phyloP scores from a whole-genome alignment of 2,797 vertebrate genomes.

The Steatocranus sp. region DNA sequence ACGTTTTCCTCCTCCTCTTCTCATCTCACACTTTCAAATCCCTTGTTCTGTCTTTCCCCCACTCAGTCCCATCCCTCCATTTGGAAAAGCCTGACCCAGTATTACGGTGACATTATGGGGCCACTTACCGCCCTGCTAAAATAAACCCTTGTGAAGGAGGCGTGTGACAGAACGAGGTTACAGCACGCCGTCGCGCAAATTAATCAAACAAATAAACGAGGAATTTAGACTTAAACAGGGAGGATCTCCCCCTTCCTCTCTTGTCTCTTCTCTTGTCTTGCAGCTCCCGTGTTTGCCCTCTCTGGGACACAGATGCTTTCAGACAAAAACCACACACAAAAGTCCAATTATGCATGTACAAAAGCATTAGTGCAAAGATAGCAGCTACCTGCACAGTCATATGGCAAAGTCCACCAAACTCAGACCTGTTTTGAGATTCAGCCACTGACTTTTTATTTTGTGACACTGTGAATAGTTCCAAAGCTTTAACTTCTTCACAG shows the following conservation, averaged over 20 bases:
- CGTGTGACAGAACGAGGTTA: slow-evolving; percentile 74
- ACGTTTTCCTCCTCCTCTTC: slow-evolving; percentile 54
- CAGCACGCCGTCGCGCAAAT: slow-evolving; percentile 46
- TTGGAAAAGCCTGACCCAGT: slow-evolving; percentile 73
- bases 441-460: not conserved
- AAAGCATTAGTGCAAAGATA: slow-evolving; percentile 1
- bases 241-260: slow-evolving; percentile 11
- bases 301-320: not conserved
- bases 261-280: not conserved
- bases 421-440: slow-evolving; percentile 4
- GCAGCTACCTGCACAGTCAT: not conserved
- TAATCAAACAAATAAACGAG: slow-evolving; percentile 75
- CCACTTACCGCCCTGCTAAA: slow-evolving; percentile 70
- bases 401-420: not conserved
- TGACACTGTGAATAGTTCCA: not conserved
- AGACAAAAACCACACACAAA: not conserved
- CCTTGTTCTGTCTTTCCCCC: slow-evolving; percentile 24
- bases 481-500: not conserved
- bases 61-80: slow-evolving; percentile 53
- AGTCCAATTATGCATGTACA: not conserved
- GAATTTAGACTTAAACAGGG: slow-evolving; percentile 61
- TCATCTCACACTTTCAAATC: slow-evolving; percentile 40
- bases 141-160: slow-evolving; percentile 67
- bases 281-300: slow-evolving; percentile 9
- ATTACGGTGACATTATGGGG: slow-evolving; percentile 77